phyloP scores from a whole-genome alignment of 2,888 invertebrate genomes.

The Xestia rhomboidea region DNA sequence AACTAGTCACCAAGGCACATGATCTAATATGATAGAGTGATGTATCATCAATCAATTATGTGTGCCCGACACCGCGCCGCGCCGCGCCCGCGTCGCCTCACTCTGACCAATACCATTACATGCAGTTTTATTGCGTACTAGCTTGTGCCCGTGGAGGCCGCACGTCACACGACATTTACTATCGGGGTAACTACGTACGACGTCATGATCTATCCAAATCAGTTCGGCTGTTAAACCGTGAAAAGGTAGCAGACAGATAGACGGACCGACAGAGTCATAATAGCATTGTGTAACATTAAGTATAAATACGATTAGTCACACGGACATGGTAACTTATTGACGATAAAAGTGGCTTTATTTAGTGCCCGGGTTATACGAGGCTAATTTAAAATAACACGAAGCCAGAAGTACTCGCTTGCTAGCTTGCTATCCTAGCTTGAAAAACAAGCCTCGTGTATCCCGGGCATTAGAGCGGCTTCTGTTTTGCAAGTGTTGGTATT shows the following conservation, averaged over 20 bases:
- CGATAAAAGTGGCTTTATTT: background rate
- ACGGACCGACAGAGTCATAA: background rate
- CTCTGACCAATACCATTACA: conserved; percentile 35
- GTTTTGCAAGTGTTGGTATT: background rate
- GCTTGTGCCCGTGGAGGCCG: background rate
- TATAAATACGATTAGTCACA: background rate
- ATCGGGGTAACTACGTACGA: too few species aligned
- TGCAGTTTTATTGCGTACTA: conserved; percentile 8
- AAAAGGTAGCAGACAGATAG: background rate
- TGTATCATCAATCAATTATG: conserved; percentile 52
- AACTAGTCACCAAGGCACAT: conserved; percentile 25
- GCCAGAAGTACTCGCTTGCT: too few species aligned
- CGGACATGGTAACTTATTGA: background rate
- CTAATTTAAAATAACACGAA: too few species aligned
- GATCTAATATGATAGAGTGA: conserved; percentile 48
- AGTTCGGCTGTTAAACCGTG: background rate
- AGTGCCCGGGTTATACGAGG: too few species aligned
- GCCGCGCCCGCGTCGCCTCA: background rate
- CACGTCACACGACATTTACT: too few species aligned
- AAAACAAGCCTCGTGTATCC: too few species aligned
- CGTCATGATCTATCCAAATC: background rate
- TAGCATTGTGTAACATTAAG: background rate
- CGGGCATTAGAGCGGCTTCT: too few species aligned
- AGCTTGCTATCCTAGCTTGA: too few species aligned
- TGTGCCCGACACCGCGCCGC: background rate